A percentile compares a stretch with the other conserved stretches of the same genome.
Conservation (phyloP, 1,140 invertebrate species). For the Trachymyrmex septentrionalis region DNA sequence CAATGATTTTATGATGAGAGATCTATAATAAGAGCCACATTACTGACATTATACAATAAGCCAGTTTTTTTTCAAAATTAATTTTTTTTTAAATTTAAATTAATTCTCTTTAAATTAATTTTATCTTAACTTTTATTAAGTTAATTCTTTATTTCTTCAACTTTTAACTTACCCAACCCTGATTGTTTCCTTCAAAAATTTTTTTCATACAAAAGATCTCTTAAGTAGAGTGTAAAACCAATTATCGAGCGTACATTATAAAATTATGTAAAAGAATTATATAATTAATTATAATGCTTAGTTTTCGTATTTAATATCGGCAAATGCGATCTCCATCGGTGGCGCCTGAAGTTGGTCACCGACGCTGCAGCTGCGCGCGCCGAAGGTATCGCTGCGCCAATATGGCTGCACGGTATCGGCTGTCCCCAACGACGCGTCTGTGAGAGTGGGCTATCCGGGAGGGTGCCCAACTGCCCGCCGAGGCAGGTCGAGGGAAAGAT, state of each 20-base stretch:
- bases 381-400: conserved; percentile 79
- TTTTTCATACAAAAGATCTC: neutral
- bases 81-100: too few species aligned
- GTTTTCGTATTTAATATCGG: neutral
- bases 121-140: too few species aligned
- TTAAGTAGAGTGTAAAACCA: neutral
- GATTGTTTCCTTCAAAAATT: neutral
- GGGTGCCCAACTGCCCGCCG: conserved; percentile 43
- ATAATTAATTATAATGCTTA: neutral
- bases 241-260: neutral
- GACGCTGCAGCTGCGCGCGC: neutral
- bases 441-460: conserved; percentile 67
- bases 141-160: too few species aligned
- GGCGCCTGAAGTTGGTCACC: conserved; percentile 14
- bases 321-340: neutral
- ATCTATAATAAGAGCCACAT: too few species aligned
- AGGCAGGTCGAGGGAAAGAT: conserved; percentile 77
- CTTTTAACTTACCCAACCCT: too few species aligned
- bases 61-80: too few species aligned
- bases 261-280: neutral
- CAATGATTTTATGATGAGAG: too few species aligned
- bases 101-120: too few species aligned
- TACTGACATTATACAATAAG: too few species aligned
- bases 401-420: conserved; percentile 84
- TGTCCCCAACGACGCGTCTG: conserved; percentile 78